phyloP scores from a whole-genome alignment of 2,888 invertebrate genomes.

The Priocnemis perturbator region DNA sequence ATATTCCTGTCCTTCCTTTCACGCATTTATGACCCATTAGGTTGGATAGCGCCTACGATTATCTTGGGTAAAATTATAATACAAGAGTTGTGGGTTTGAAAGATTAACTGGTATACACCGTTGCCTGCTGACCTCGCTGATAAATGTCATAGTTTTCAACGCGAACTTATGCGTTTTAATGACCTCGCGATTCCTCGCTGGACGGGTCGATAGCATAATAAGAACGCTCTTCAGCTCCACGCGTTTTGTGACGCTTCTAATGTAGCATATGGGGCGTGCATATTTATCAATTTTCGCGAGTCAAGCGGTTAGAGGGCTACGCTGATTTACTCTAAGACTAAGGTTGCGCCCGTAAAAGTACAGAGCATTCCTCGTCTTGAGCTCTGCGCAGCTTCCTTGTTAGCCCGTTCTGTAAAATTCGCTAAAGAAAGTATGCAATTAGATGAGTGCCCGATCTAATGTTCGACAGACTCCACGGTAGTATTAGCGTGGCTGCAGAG shows the following conservation, averaged over 20 bases:
- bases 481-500: background rate
- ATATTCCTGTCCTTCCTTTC: background rate
- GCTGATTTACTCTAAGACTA: background rate
- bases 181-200: too few relatives aligned
- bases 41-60: background rate
- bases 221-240: too few relatives aligned
- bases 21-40: background rate
- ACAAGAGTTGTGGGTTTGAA: too few relatives aligned
- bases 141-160: too few relatives aligned
- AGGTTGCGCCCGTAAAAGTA: background rate
- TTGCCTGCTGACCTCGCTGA: too few relatives aligned
- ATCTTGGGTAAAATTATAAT: too few relatives aligned
- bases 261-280: background rate
- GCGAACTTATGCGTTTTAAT: too few relatives aligned
- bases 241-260: slow-evolving; percentile 14
- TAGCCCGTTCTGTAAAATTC: background rate
- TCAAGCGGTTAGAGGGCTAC: background rate
- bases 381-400: background rate
- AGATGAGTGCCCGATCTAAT: too few relatives aligned
- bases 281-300: background rate
- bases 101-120: too few relatives aligned
- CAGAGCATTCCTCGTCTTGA: too few relatives aligned
- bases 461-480: slow-evolving; percentile 1
- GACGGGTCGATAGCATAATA: too few relatives aligned
- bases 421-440: too few relatives aligned